Evolutionary conservation across 1,140 invertebrate species (phyloP), one percentile per base, ranked within the genome.

Genomic region (Drosophila bocqueti): DNA sequence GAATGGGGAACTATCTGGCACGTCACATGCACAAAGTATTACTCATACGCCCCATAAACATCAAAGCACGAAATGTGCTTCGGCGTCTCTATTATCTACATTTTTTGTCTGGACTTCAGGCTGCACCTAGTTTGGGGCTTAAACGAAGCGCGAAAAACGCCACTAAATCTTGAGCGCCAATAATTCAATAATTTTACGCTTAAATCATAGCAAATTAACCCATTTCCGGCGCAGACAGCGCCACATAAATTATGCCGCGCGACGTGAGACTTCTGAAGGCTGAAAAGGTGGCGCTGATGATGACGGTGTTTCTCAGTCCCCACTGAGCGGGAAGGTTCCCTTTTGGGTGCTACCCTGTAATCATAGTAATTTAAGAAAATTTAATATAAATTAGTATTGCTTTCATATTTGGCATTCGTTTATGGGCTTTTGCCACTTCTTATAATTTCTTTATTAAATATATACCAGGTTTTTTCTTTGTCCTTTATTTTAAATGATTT

Each of bases 101-200:
- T 13, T 61, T 46, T 31, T 43, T 46, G 40, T 45, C 38, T 31
- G 45, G 5, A n/a, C 43, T 59, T 54, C 43, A 4, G 13, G 50
- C 69, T 61, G 58, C 77, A 89, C 83, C 83, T 83, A 72, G 43
- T 54, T 45, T 38, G 61, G 42, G 24, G 45, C 34, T 73, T 64
- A 80, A 87, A n/a, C 61, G 54, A 69, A 77, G 68, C 80, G 76
- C 67, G 71, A 73, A 81, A 81, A 89, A 55, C 42, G 57, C 67
- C 75, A 81, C 65, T 81, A 79, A 84, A 74, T 90, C 85, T 71
- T 79, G 59, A 73, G 71, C 61, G 71, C 85, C 85, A 90, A 90
- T 90, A 90, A 90, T 90, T 90, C 85, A 90, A 90, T 90, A 90
- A 90, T 90, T 90, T 90, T 82, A 90, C 82, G 85, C 86, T 90